Base-by-base conservation (phyloP, 1,140 invertebrate species). In the Stegodyphus dumicola region DNA sequence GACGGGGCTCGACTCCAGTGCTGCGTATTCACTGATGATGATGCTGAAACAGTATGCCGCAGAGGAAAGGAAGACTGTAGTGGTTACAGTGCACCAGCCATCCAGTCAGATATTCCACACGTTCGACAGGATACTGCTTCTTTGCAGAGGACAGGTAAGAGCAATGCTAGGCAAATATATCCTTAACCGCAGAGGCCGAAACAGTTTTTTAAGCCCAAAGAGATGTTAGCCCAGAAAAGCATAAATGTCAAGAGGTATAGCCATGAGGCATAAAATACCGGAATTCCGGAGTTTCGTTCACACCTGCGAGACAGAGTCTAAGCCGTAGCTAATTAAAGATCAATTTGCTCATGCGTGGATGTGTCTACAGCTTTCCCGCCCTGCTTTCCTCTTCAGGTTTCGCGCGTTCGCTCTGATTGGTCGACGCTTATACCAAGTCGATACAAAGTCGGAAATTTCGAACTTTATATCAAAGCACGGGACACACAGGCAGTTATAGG, bases 101-200 rank as follows among this genome's bases (percentile, higher is more conserved):
- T 96, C 95, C 64, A 96, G 95, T 69, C 94, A 95, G 90, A 95
- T 96, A 90, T 96, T 96, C 90, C 94, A 96, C 90, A 94, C 95
- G 92, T 96, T 96, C 89, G 95, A 95, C 90, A 94, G 94, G 89
- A 90, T 96, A 70, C 90, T 96, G 15, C 90, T 96, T 33, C 90
- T 96, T 11, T 94, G 94, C 88, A 93, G 94, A 81, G 95, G 95
- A 66, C 92, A 95, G 89, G 91, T 92, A 88, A 89, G 86, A 88
- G 9, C 48, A 6, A 6, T 6, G 64, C 13, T 9, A 0, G 64
- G 17, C 17, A 17, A 17, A 65, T 65, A 65, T 65, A 65, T 0
- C 9, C 6, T 11, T 64, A 64, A 2, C 60, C 60, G 60, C n/a
- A 2, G 10, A 64, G 2, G 2, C n/a, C 1, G 10, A 64, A 2